Evolutionary conservation across 2,113 vertebrate species (phyloP).

Genomic region (Eptatretus burgeri): DNA sequence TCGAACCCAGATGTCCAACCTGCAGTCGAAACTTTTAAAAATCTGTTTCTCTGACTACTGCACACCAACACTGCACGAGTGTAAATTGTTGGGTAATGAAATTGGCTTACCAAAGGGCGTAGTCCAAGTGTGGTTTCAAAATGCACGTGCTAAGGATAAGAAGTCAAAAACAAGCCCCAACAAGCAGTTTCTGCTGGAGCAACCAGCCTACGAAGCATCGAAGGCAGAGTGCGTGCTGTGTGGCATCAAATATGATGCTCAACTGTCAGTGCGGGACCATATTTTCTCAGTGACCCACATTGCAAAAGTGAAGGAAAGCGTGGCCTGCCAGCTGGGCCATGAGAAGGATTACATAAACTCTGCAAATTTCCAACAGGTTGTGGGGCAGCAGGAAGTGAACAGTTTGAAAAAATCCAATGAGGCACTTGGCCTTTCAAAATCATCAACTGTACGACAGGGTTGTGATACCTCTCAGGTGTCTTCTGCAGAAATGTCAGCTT

Average conservation of each 20-base stretch:
- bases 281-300: constrained; percentile 98
- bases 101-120: constrained; percentile 99
- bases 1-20: constrained; percentile 94
- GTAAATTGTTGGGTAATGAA: constrained; percentile 93
- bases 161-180: constrained; percentile 98
- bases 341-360: constrained; percentile 99
- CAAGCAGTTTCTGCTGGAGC: constrained; percentile 98
- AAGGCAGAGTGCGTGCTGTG: constrained; percentile 98
- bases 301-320: constrained; percentile 92
- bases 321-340: constrained; percentile 90
- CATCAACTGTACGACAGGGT: no score
- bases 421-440: constrained; percentile 50
- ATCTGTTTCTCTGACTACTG: constrained; percentile 96
- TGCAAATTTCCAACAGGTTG: constrained; percentile 83
- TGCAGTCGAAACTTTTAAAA: constrained; percentile 89
- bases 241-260: constrained; percentile 89
- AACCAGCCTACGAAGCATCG: constrained; percentile 85
- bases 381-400: constrained; percentile 98
- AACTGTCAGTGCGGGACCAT: constrained; percentile 89
- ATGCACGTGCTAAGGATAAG: constrained; percentile 92
- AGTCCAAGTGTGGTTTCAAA: constrained; percentile 99
- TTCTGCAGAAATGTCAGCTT: no score
- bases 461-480: no score
- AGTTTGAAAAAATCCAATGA: constrained; percentile 98
- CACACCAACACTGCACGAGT: constrained; percentile 96